A percentile compares a stretch with the other conserved stretches of the same genome.
Evolutionary conservation across 2,113 vertebrate species (phyloP).

Genomic region (Rhizomys pruinosus): DNA sequence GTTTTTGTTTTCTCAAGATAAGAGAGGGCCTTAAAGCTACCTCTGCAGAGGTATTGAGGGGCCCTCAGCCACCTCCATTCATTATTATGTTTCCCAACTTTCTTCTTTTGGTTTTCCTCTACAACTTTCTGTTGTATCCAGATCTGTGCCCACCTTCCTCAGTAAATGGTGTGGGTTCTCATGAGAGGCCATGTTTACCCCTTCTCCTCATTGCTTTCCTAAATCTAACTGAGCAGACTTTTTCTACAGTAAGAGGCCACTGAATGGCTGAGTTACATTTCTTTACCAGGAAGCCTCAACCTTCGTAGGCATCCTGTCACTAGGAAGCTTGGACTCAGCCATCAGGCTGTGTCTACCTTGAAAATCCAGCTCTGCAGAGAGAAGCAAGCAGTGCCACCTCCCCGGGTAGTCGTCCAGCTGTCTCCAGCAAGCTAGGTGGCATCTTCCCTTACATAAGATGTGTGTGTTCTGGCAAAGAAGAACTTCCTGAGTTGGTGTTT

Average conservation of each 20-base stretch:
- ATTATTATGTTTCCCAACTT: background rate
- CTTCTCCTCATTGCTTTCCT: background rate
- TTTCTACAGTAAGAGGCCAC: background rate
- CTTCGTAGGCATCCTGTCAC: background rate
- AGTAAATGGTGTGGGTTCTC: background rate
- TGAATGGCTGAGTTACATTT: background rate
- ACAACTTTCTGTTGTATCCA: background rate
- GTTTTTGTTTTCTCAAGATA: too few species aligned
- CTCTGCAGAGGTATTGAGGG: background rate
- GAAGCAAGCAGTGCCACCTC: background rate
- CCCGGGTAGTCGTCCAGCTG: background rate
- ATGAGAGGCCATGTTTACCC: background rate
- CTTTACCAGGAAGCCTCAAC: conserved; percentile 8
- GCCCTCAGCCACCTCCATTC: background rate
- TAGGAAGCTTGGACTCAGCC: background rate
- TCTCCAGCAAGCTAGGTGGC: conserved; percentile 57
- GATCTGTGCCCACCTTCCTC: background rate
- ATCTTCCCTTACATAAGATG: conserved; percentile 70
- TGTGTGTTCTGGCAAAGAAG: conserved; percentile 52
- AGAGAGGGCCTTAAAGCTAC: background rate
- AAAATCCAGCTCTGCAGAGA: background rate
- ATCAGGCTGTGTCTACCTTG: background rate
- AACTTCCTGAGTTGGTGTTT: conserved; percentile 69
- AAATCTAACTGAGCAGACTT: background rate
- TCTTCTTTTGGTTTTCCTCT: background rate